Base-by-base conservation (phyloP, 2,113 vertebrate species). In the Ailurus styani region DNA sequence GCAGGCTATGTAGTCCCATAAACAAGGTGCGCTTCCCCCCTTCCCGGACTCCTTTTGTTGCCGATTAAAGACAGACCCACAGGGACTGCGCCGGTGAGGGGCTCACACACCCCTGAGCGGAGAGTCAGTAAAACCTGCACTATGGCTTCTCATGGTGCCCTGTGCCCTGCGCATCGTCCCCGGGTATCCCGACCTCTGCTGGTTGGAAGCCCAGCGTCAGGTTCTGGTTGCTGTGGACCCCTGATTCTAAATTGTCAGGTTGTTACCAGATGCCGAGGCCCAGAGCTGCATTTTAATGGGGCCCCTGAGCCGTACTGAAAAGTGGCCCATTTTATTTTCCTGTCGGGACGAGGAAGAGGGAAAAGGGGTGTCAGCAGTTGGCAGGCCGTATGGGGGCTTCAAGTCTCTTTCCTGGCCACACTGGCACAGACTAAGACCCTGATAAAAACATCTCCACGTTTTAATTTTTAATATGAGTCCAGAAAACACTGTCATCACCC, bases 391-490 rank as follows among this genome's bases (percentile, higher is more conserved):
- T 0, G 1, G 50, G 42, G n/a, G 50, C 66, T 88, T 68, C 3
- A 20, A 66, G 57, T 68, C 0, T 2, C 60, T 55, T 60, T 55
- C 85, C 31, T 29, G 81, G 50, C 91, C 37, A 87, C 27, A 15
- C 21, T 77, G 62, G n/a, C 55, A 82, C 23, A 86, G 78, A 68
- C 5, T 18, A 45, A 79, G 55, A 90, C 13, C 47, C 87, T 77
- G 34, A 95, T 50, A 83, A 93, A 77, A 96, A 82, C 5, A n/a
- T 29, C 66, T 96, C 45, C 14, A 84, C n/a, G 20, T 60, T 96
- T 96, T 68, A 96, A 91, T 85, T 95, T 95, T 97, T 93, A 96
- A 90, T 94, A 52, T 27, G 62, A 47, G 25, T 90, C 87, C 84
- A 95, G 60, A 96, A 87, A 91, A 91, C 68, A 78, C 68, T 84